Base-by-base conservation (phyloP, 1,140 invertebrate genomes). In the Trichonephila clavata region DNA sequence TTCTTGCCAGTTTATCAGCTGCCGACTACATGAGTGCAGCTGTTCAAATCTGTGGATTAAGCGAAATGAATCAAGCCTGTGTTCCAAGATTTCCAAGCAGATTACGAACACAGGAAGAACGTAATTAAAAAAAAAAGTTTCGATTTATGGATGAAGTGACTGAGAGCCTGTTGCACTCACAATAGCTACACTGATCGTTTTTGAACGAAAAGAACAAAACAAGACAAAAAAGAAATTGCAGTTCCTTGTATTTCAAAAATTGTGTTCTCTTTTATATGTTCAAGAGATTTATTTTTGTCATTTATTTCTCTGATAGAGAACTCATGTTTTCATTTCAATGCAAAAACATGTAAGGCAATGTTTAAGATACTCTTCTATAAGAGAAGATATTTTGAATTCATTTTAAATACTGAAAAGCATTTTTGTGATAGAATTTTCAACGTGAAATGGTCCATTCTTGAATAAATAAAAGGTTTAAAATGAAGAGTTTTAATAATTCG, bases 31-130 rank as follows among this genome's bases (percentile, higher is more conserved):
- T 24, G 16, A 24, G 32, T n/a, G 86, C 86, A 87, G 86, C 86
- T 87, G 86, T 87, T 87, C 86, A 87, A 87, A 87, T n/a, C 60
- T 60, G 20, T 57, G 43, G 81, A 83, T 83, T 83, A 83, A 59
- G 43, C 81, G 50, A 27, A 61, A 39, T 87, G 86, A 87, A 63
- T 87, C 86, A 65, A 24, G 6, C 59, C 21, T 63, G 57, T 24
- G 60, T 87, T 63, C 60, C 60, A n/a, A 39, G 86, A 87, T 87
- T 87, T 63, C 8, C 86, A 39, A 20, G 27, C 20, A 18, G 86
- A 87, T 87, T 87, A 43, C 18, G 61, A 87, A 39, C 86, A 7
- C 24, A 87, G 60, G 60, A 84, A 59, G 43, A 84, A 7, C n/a
- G 83, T 59, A 57, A 84, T 84, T n/a, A n/a, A 84, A 60, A 84